A percentile compares a stretch with the other conserved stretches of the same genome.
These are phyloP conservation scores for Odontophorus gujanensis DNA, from an alignment of 2,113 vertebrate species.

Conservation along the genomic window DNA sequence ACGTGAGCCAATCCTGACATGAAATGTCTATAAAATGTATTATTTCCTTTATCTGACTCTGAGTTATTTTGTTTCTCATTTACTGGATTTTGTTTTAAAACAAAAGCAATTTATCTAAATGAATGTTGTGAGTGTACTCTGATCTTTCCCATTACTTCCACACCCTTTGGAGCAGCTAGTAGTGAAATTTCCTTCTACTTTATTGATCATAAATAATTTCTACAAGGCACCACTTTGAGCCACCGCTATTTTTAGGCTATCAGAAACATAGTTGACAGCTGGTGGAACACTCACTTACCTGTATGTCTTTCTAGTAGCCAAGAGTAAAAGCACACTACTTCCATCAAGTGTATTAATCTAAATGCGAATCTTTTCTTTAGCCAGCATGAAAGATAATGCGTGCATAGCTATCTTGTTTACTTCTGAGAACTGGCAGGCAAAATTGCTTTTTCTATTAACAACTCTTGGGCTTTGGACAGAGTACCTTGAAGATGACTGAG, in stretches of 20 bases:
- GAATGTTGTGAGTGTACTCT: not conserved
- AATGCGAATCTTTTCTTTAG: not conserved
- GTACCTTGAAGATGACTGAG: not conserved
- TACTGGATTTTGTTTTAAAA: not conserved
- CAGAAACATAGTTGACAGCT: not conserved
- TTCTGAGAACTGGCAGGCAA: conserved; percentile 10
- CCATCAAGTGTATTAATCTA: not conserved
- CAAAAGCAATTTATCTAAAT: conserved; percentile 30
- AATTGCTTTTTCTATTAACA: not conserved
- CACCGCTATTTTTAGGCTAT: not conserved
- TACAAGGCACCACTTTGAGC: conserved; percentile 1
- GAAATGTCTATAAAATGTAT: conserved; percentile 1
- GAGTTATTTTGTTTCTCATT: not conserved
- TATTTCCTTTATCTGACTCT: conserved; percentile 6
- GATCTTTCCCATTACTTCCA: not conserved
- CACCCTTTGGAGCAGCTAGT: not conserved
- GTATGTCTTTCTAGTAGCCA: not conserved
- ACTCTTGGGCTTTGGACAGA: conserved; percentile 28
- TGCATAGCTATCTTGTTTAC: not conserved
- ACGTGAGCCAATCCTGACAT: not conserved
- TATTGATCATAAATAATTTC: conserved; percentile 34
- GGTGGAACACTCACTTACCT: not conserved
- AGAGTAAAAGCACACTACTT: not conserved
- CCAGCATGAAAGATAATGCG: not conserved
- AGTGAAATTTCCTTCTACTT: conserved; percentile 23